phyloP scores from a whole-genome alignment of 2,797 vertebrate genomes.

The Buceros bicornis region DNA sequence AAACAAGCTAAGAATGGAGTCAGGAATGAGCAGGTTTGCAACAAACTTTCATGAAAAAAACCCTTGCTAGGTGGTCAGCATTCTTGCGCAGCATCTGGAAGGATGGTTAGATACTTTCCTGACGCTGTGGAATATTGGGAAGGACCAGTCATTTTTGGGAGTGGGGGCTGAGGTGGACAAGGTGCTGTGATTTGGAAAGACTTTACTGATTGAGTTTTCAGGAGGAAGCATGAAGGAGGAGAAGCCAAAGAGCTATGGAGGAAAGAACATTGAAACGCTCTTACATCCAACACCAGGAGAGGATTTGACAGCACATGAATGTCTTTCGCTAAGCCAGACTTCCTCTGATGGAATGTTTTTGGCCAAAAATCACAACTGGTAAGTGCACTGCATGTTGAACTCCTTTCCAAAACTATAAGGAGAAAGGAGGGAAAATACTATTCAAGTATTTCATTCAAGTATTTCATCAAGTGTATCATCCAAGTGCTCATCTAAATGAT shows the following conservation, averaged over 20 bases:
- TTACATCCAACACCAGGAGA: not conserved
- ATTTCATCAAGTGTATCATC: no score
- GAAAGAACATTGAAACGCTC: not conserved
- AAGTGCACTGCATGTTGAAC: not conserved
- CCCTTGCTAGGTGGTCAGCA: not conserved
- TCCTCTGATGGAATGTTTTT: not conserved
- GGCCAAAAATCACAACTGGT: not conserved
- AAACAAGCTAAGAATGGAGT: not conserved
- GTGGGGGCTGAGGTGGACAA: not conserved
- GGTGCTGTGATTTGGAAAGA: no score
- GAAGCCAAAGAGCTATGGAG: constrained; percentile 26
- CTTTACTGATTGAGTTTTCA: not conserved
- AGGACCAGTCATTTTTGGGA: not conserved
- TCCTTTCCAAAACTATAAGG: not conserved
- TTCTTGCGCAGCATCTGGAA: not conserved
- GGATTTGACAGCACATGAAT: not conserved
- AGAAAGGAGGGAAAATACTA: not conserved
- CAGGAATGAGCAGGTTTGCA: not conserved
- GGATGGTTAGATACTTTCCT: not conserved
- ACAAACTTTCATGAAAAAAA: not conserved
- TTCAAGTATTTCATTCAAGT: not conserved
- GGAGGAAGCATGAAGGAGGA: not conserved
- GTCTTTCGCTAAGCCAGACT: not conserved
- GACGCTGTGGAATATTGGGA: not conserved
- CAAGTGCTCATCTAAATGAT: no score